Conservation (phyloP, 53 echinoderm and acorn worm species). For the Henricia sp. region DNA sequence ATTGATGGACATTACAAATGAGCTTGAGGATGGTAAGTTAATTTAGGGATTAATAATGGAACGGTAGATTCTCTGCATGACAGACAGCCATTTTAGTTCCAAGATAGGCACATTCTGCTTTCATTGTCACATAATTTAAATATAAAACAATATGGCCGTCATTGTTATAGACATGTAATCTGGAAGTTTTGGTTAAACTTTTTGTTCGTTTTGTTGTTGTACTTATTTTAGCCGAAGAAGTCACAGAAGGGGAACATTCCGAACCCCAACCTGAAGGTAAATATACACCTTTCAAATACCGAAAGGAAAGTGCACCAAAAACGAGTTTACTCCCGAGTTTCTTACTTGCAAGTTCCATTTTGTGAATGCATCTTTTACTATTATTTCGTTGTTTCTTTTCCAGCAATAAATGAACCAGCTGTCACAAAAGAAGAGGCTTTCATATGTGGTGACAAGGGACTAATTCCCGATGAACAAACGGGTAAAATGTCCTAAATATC, state of each 20-base stretch:
- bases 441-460: constrained; percentile 65
- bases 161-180: no score
- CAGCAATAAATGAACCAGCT: constrained; percentile 67
- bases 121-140: no score
- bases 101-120: no score
- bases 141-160: no score
- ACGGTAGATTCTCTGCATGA: no score
- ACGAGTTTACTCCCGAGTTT: background rate
- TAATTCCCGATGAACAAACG: constrained; percentile 12
- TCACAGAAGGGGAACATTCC: background rate
- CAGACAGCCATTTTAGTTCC: no score
- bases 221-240: background rate
- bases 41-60: no score
- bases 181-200: background rate
- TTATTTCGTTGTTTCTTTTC: background rate
- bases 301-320: background rate
- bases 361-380: background rate
- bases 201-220: background rate
- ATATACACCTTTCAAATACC: background rate
- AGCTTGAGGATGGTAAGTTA: constrained; percentile 5
- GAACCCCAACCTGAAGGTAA: background rate
- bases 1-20: constrained; percentile 4
- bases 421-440: constrained; percentile 56
- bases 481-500: no score
- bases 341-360: background rate